These are phyloP conservation scores for Zonotrichia albicollis DNA, from an alignment of 2,797 vertebrate species.

Conservation along the genomic window DNA sequence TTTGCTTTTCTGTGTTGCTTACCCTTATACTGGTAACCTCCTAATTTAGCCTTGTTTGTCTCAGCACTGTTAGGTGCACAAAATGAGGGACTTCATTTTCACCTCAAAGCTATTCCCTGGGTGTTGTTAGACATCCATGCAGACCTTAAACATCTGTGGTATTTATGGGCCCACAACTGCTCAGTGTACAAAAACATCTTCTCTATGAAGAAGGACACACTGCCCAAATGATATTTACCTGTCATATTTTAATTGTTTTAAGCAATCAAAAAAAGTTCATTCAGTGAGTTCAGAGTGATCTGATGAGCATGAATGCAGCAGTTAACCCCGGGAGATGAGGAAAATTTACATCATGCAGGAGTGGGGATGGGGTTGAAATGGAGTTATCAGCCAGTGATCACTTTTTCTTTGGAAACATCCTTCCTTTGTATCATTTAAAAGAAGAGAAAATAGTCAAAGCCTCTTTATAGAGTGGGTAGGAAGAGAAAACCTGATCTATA, in stretches of 20 bases:
- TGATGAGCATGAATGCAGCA: not conserved
- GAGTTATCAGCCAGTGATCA: not conserved
- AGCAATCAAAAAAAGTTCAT: not conserved
- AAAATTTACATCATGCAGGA: fast-evolving
- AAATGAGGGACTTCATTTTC: not conserved
- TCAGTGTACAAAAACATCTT: not conserved
- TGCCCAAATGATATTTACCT: not conserved
- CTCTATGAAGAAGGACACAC: not conserved
- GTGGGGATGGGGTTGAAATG: not conserved
- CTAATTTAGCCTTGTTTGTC: not conserved
- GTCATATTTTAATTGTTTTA: not conserved
- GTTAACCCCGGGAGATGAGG: not conserved
- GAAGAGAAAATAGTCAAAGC: too few relatives aligned
- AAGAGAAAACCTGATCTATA: too few relatives aligned
- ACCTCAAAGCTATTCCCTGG: not conserved
- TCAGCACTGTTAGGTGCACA: not conserved
- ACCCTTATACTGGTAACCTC: not conserved
- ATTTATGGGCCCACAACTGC: not conserved
- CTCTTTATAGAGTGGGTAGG: too few relatives aligned
- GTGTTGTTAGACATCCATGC: not conserved
- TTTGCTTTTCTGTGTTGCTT: not conserved
- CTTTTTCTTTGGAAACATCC: not conserved
- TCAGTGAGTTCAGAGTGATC: not conserved
- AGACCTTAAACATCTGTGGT: not conserved
- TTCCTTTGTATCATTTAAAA: too few relatives aligned